phyloP scores from a whole-genome alignment of 2,113 vertebrate species.

The Microtus richardsoni region DNA sequence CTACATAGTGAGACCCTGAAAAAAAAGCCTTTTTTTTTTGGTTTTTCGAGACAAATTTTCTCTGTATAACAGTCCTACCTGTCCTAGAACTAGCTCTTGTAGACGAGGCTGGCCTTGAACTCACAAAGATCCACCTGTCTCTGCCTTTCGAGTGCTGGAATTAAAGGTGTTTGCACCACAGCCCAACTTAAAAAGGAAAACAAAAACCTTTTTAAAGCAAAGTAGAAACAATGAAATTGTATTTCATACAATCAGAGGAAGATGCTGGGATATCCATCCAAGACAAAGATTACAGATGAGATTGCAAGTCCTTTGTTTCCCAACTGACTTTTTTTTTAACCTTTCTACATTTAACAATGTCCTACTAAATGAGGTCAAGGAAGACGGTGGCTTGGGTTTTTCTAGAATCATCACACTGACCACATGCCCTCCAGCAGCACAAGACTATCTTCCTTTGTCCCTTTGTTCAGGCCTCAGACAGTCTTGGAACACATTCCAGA shows the following conservation, averaged over 20 bases:
- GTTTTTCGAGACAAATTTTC: too few relatives aligned
- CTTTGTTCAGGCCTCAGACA: background rate
- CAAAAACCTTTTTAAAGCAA: background rate
- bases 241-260: background rate
- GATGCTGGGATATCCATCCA: background rate
- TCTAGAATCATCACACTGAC: background rate
- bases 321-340: background rate
- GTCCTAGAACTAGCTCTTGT: too few relatives aligned
- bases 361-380: background rate
- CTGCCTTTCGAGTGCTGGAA: too few relatives aligned
- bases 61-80: too few relatives aligned
- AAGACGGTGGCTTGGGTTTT: background rate
- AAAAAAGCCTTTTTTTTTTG: background rate
- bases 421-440: background rate
- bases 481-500: background rate
- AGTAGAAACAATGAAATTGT: background rate
- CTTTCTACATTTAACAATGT: background rate
- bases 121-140: too few relatives aligned
- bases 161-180: too few relatives aligned
- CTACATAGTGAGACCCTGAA: background rate
- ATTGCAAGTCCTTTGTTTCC: background rate
- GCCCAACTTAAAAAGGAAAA: background rate
- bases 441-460: accelerated
- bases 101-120: too few relatives aligned
- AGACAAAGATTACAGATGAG: background rate